These are phyloP conservation scores for Phocoena phocoena DNA, from an alignment of 2,113 vertebrate species.

Conservation along the genomic window DNA sequence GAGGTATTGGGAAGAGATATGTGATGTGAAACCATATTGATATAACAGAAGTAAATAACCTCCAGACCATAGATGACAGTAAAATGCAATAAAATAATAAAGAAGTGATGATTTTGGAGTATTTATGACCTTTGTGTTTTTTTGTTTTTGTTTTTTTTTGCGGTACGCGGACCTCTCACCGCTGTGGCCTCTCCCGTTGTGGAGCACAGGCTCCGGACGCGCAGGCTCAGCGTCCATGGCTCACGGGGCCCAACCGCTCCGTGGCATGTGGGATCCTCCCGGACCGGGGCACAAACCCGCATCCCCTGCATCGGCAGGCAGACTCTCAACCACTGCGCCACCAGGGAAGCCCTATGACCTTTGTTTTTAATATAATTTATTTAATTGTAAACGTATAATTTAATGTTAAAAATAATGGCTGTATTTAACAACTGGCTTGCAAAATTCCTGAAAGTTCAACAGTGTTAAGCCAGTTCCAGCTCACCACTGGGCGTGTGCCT, in stretches of 20 bases:
- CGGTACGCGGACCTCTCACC: too few relatives aligned
- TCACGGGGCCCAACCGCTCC: too few relatives aligned
- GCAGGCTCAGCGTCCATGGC: too few relatives aligned
- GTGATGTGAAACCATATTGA: background rate
- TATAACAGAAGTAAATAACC: background rate
- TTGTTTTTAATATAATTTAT: background rate
- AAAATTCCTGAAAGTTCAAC: constrained; percentile 12
- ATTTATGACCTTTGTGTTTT: background rate
- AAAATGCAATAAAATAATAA: background rate
- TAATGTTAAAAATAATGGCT: background rate
- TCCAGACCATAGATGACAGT: background rate
- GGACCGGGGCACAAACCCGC: too few relatives aligned
- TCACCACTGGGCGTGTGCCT: background rate
- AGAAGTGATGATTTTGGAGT: background rate
- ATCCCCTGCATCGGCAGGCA: too few relatives aligned
- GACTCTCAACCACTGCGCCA: too few relatives aligned
- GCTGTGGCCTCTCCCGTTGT: too few relatives aligned
- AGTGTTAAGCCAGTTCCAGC: background rate
- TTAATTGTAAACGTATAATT: background rate
- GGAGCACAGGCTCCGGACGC: too few relatives aligned
- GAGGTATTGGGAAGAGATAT: background rate
- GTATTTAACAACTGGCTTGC: background rate
- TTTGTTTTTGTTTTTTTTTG: too few relatives aligned
- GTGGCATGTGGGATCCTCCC: too few relatives aligned
- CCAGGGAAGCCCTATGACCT: background rate